These are phyloP conservation scores for Drosophila peninsularis DNA, from an alignment of 2,888 invertebrate genomes.

Conservation along the genomic window DNA sequence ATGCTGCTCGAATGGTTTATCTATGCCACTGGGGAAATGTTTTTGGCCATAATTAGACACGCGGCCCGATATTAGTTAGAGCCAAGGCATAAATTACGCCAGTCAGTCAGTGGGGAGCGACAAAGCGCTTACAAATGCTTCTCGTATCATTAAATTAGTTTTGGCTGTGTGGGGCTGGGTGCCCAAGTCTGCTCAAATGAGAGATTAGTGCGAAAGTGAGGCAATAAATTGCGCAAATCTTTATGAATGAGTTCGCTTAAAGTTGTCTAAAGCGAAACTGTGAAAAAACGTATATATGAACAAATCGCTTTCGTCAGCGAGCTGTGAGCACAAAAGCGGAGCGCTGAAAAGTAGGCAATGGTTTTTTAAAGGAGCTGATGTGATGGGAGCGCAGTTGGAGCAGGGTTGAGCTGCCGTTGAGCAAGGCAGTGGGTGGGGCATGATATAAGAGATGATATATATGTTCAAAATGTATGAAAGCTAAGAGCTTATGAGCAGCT, in stretches of 20 bases:
- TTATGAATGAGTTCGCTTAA: slow-evolving; percentile 70
- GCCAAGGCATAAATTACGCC: slow-evolving; percentile 50
- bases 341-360: slow-evolving; percentile 15
- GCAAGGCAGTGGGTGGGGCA: no score
- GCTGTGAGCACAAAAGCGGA: background rate
- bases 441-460: no score
- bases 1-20: slow-evolving; percentile 43
- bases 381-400: background rate
- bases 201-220: slow-evolving; percentile 69
- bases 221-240: slow-evolving; percentile 72
- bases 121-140: slow-evolving; percentile 19
- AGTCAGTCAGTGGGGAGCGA: slow-evolving; percentile 43
- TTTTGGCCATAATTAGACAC: slow-evolving; percentile 69
- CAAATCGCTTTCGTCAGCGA: slow-evolving; percentile 7
- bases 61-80: slow-evolving; percentile 59
- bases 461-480: no score
- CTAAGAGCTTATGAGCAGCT: no score
- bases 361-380: background rate
- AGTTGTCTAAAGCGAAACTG: slow-evolving; percentile 8
- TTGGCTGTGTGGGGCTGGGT: slow-evolving; percentile 5
- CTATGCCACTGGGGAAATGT: slow-evolving; percentile 43
- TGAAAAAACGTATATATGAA: background rate
- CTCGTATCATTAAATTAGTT: slow-evolving; percentile 76
- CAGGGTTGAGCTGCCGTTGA: background rate
- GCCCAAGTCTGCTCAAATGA: slow-evolving; percentile 56